Percentiles rank a stretch among this genome's conserved stretches.
phyloP scores from a whole-genome alignment of 2,888 invertebrate species.

The Iselma pallidipennis region DNA sequence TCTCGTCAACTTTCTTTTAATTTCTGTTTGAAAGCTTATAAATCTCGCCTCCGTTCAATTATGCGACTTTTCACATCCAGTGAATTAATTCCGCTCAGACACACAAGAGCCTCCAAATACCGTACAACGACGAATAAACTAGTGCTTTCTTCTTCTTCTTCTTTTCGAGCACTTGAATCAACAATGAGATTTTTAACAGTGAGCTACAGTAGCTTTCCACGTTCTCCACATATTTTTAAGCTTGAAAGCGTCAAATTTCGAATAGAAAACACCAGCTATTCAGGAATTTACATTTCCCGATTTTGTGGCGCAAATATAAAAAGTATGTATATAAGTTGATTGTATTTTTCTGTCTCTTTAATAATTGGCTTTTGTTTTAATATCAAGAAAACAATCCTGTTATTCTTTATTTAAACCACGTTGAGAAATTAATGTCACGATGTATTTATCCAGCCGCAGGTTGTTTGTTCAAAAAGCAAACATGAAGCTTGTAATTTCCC shows the following conservation, averaged over 20 bases:
- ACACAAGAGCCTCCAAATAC: conserved; percentile 6
- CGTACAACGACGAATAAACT: conserved; percentile 16
- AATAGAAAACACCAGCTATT: neutral
- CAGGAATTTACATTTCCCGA: neutral
- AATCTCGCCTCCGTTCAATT: conserved; percentile 25
- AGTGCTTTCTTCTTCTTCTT: conserved; percentile 17
- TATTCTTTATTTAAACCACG: neutral
- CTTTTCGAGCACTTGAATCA: conserved; percentile 23
- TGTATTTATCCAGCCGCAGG: neutral
- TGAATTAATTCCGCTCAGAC: conserved; percentile 27
- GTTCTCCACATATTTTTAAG: conserved; percentile 15
- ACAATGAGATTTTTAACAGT: conserved; percentile 27
- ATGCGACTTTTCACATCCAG: conserved; percentile 27
- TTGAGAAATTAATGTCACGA: conserved; percentile 1
- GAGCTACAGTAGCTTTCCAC: conserved; percentile 23
- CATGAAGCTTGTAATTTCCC: neutral
- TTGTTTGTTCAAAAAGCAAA: neutral
- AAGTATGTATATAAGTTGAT: too few relatives aligned
- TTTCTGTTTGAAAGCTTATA: conserved; percentile 25
- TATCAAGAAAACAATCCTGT: neutral
- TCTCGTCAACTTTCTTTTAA: conserved; percentile 10
- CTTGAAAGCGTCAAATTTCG: conserved; percentile 16
- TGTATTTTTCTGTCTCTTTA: neutral
- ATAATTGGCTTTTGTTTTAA: neutral
- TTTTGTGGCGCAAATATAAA: neutral